Evolutionary conservation across 1,140 invertebrate species (phyloP).

Genomic region (Zaprionus inermis): DNA sequence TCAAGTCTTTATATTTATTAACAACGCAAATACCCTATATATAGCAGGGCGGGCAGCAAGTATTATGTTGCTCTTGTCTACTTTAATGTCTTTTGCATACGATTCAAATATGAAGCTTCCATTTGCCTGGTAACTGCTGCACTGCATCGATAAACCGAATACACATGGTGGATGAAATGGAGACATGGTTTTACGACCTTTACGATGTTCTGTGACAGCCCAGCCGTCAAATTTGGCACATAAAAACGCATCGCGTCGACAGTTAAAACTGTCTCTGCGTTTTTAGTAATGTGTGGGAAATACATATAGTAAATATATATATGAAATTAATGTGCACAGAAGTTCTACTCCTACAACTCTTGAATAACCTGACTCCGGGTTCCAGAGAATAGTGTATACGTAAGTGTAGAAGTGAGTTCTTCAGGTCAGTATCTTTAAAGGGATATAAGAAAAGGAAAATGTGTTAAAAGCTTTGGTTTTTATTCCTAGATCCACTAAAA

Average conservation of each 20-base stretch:
- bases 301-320: slow-evolving; percentile 11
- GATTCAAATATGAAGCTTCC: slow-evolving; percentile 52
- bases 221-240: slow-evolving; percentile 49
- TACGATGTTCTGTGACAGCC: slow-evolving; percentile 31
- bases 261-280: slow-evolving; percentile 37
- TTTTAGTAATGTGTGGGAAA: slow-evolving; percentile 45
- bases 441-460: too few species aligned
- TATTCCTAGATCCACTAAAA: too few species aligned
- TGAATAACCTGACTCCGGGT: background rate
- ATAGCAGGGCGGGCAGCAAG: too few species aligned
- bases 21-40: too few species aligned
- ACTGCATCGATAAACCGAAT: slow-evolving; percentile 30
- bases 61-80: background rate
- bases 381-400: background rate
- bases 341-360: background rate
- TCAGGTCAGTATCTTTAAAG: too few species aligned
- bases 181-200: slow-evolving; percentile 51
- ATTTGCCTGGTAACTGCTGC: slow-evolving; percentile 10
- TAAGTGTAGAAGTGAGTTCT: too few species aligned
- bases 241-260: slow-evolving; percentile 50
- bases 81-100: slow-evolving; percentile 64
- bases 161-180: slow-evolving; percentile 43
- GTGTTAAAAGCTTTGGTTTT: too few species aligned
- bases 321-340: slow-evolving; percentile 33
- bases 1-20: too few species aligned